Percentiles rank a stretch among this genome's conserved stretches.
phyloP scores from a whole-genome alignment of 1,140 invertebrate species.

The Temnothorax longispinosus region DNA sequence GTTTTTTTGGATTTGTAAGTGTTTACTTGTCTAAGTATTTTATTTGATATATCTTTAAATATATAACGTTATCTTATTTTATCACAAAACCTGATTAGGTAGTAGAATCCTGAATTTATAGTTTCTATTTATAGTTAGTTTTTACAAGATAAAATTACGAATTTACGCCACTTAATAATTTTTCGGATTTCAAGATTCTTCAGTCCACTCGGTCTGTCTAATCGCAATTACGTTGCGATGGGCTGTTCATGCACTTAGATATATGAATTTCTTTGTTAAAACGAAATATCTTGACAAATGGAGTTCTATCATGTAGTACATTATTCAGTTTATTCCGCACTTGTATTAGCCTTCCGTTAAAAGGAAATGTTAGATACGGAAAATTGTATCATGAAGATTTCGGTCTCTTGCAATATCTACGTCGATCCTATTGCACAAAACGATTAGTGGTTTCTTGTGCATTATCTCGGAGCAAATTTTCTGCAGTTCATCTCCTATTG shows the following conservation, averaged over 20 bases:
- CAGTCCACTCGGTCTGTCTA: background rate
- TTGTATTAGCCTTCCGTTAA: constrained; percentile 2
- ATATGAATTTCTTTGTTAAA: background rate
- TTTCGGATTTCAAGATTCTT: background rate
- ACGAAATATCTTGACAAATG: background rate
- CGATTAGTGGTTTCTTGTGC: constrained; percentile 35
- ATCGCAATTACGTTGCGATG: background rate
- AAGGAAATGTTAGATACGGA: background rate
- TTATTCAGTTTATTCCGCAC: background rate
- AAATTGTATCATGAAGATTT: constrained; percentile 38
- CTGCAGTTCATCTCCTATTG: background rate
- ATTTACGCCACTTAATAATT: background rate
- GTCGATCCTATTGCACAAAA: background rate
- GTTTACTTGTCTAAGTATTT: background rate
- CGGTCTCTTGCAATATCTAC: background rate
- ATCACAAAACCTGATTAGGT: background rate
- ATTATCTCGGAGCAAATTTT: constrained; percentile 31
- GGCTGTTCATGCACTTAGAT: background rate
- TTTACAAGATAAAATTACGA: background rate
- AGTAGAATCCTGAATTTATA: background rate
- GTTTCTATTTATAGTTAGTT: background rate
- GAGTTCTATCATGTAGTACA: too few relatives aligned
- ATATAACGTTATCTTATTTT: background rate
- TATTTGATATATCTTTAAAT: too few relatives aligned
- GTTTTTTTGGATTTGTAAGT: background rate